Evolutionary conservation across 2,797 vertebrate genomes (phyloP), one percentile per base, ranked within the genome.

Genomic region (Cossypha polioptera): DNA sequence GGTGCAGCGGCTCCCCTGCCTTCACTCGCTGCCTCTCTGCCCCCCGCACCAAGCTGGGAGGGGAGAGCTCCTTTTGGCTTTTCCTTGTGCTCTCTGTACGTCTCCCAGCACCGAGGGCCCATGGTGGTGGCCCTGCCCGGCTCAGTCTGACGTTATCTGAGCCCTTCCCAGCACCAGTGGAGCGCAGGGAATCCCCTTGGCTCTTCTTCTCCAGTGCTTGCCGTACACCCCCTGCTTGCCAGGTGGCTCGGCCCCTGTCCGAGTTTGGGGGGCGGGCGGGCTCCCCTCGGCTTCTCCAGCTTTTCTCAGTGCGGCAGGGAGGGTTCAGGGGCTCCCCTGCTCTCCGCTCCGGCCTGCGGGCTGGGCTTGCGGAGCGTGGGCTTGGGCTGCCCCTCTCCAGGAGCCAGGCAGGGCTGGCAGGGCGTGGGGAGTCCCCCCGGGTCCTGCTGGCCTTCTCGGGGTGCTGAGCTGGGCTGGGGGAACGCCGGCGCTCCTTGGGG

Each of bases 271-370:
- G 7, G 2, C 0, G 3, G 19, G 26, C 1, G 5, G 69, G n/a
- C 18, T 94, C 91, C 21, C 54, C 74, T 54, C 3, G 87, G 66
- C 79, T 81, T 45, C 87, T 92, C 97, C 96, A 97, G 85, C 72
- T 93, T 72, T 94, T 96, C 63, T 92, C 87, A 0, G 20, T 42
- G 62, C 2, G 35, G 58, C 77, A 66, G 8, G 89, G 45, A 53
- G 86, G 47, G 33, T 28, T 95, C 21, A 6, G 0, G 0, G 48
- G 14, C 38, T 94, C 63, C 42, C 79, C 80, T 51, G 71, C 35
- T 40, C 58, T 95, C 76, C 57, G 96, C 61, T 98, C 97, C 0
- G 3, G 21, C 55, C 47, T 61, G 18, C 9, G 65, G 59, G 90
- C 55, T 0, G 95, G 94, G 66, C 94, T 97, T 25, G 81, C 14